These are phyloP conservation scores for Tineola bisselliella DNA, from an alignment of 2,888 invertebrate genomes.

Conservation along the genomic window DNA sequence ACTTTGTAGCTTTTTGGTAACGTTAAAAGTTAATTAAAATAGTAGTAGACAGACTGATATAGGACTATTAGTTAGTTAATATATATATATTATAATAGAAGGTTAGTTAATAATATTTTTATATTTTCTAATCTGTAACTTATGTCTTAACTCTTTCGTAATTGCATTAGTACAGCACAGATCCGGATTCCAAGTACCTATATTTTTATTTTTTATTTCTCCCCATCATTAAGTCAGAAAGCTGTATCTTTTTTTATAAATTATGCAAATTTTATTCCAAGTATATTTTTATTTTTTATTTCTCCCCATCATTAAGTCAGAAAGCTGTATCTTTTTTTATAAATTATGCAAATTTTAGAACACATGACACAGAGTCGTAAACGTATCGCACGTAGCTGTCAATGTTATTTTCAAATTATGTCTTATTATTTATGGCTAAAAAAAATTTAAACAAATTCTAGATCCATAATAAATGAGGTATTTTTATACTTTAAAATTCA, in stretches of 20 bases:
- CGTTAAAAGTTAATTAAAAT: no score
- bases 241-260: slow-evolving; percentile 25
- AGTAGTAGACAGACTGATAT: no score
- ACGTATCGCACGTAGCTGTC: background rate
- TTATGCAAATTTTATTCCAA: slow-evolving; percentile 28
- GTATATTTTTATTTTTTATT: slow-evolving; percentile 18
- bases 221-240: slow-evolving; percentile 22
- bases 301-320: slow-evolving; percentile 21
- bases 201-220: slow-evolving; percentile 16
- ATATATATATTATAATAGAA: no score
- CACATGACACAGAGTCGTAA: background rate
- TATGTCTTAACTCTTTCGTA: no score
- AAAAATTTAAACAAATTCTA: no score
- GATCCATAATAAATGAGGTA: background rate
- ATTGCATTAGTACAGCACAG: slow-evolving; percentile 15
- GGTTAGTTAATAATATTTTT: no score
- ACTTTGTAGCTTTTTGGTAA: no score
- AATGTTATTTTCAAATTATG: background rate
- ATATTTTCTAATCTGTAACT: no score
- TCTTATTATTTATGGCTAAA: background rate
- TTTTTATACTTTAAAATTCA: background rate
- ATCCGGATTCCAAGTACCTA: slow-evolving; percentile 18
- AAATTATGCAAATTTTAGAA: slow-evolving; percentile 28
- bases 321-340: slow-evolving; percentile 24
- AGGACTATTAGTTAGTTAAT: no score